Base-by-base conservation (phyloP, 2,797 vertebrate genomes). In the Adrianichthys oophorus region DNA sequence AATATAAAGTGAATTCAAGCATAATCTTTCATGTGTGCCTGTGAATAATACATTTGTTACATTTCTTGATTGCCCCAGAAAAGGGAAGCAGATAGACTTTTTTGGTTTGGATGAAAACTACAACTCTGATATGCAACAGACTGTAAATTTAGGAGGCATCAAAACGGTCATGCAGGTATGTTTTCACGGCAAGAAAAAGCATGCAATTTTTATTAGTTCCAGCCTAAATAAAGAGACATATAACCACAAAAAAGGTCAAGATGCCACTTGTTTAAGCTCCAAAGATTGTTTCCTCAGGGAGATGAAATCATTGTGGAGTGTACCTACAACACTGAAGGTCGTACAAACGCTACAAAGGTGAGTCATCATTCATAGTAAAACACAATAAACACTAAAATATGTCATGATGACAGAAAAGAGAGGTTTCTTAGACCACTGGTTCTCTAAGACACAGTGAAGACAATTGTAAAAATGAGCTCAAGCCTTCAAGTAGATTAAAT, bases 221-320 rank as follows among this genome's bases (percentile, higher is more conserved):
- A 37, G 10, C 10, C 32, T 12, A 4, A 3, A 2, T 37, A 12
- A 37, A 13, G 10, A 12, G 3, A 37, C 32, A 37, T 12, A 37
- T 12, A 37, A 29, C 3, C 10, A 37, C 3, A 37, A 13, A 37
- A 13, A 37, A 13, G 32, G 32, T 37, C 16, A 16, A 52, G 14
- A n/a, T 16, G 7, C 43, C 12, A 16, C 7, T 7, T 46, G 0
- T 52, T 19, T 29, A 1, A 1, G 16, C 5, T 53, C 21, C 24
- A 10, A 26, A 23, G 6, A 17, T 44, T 60, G 14, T 50, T 1
- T 49, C 41, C 82, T 48, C 62, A 92, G 91, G 83, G 83, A 4
- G 91, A 93, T 76, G 76, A 85, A 17, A 74, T 93, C 37, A 17
- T 72, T 52, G 88, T 93, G 65, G 88, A 92, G 56, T 93, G 92